Evolutionary conservation across 2,888 invertebrate species (phyloP), one percentile per base, ranked within the genome.

Genomic region (Cremastobaeus sp.): DNA sequence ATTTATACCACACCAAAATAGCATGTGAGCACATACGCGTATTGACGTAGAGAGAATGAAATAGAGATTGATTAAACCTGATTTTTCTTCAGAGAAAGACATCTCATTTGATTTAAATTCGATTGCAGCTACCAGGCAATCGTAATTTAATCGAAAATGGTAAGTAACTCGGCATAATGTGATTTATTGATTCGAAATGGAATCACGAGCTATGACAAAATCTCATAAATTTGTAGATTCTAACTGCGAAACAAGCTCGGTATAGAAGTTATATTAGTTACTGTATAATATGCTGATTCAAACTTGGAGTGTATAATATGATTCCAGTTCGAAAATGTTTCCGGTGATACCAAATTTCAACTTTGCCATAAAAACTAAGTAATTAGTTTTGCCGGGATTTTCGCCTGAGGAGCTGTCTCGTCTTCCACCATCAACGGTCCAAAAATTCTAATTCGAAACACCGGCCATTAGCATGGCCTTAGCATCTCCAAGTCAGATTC

Each of bases 401-500:
- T n/a, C n/a, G n/a, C n/a, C n/a, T n/a, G n/a, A n/a, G n/a, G n/a
- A n/a, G n/a, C n/a, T n/a, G n/a, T n/a, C n/a, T n/a, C n/a, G n/a
- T n/a, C n/a, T n/a, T n/a, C n/a, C n/a, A n/a, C n/a, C n/a, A n/a
- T n/a, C n/a, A n/a, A n/a, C n/a, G n/a, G n/a, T n/a, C 25, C 4
- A 17, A 25, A 35, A 20, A 34, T 18, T 18, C 34, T 8, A 17
- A 34, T 54, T 54, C n/a, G 6, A 20, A 30, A 9, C 28, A 25
- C 6, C 20, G 8, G 5, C 57, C 35, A 59, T 47, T 59, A 59
- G 47, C 35, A 28, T 35, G 28, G 21, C 45, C 47, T 62, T 50
- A 50, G 50, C 11, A 62, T 50, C 50, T 50, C 20, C 39, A 62
- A 62, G 50, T 50, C 39, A 60, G 41, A 50, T 48, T 32, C 30